phyloP scores from a whole-genome alignment of 1,140 invertebrate species.

The Melanaphis sacchari region DNA sequence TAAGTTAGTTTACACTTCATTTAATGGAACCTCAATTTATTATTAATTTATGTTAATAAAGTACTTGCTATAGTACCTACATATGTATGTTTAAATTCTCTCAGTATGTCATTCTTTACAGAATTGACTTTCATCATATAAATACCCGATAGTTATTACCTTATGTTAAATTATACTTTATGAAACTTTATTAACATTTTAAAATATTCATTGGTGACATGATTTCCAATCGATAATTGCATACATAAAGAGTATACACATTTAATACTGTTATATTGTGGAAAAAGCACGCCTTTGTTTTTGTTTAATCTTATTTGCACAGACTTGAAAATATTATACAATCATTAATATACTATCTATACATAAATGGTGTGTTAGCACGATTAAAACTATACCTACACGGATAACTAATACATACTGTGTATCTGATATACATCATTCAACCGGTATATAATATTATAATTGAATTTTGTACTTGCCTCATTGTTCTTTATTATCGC shows the following conservation, averaged over 20 bases:
- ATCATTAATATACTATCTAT: background rate
- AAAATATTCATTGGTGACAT: background rate
- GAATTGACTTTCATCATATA: background rate
- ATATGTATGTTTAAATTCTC: constrained; percentile 15
- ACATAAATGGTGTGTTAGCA: background rate
- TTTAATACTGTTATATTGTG: too few species aligned
- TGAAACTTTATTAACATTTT: background rate
- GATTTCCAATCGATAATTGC: background rate
- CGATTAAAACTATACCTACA: background rate
- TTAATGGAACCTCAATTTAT: background rate
- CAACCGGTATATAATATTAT: background rate
- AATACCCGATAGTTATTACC: background rate
- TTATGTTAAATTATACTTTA: background rate
- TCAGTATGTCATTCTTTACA: background rate
- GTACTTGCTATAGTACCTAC: background rate
- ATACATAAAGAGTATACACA: too few species aligned
- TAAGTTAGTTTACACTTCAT: background rate
- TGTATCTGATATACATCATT: background rate
- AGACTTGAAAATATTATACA: background rate
- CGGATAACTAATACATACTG: background rate
- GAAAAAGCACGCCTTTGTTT: background rate
- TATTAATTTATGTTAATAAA: constrained; percentile 25
- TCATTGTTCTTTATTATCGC: background rate
- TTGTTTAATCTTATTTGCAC: background rate
- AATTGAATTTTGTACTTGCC: constrained; percentile 5